A percentile compares a stretch with the other conserved stretches of the same genome.
These are phyloP conservation scores for Leptopterna dolabrata DNA, from an alignment of 2,888 invertebrate genomes.

Conservation along the genomic window DNA sequence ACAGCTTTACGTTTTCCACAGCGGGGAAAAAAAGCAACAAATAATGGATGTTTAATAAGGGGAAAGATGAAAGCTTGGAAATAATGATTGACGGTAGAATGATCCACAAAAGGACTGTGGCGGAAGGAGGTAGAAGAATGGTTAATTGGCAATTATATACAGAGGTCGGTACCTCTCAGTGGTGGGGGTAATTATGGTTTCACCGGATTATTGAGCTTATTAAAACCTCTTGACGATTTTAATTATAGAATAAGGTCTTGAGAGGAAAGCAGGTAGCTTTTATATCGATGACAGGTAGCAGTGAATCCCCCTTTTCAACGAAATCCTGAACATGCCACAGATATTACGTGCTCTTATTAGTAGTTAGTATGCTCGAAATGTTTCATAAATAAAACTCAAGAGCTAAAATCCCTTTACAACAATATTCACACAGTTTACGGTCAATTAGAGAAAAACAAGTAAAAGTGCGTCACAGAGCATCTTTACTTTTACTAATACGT, in stretches of 20 bases:
- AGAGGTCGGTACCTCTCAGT: background rate
- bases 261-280: no score
- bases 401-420: no score
- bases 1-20: background rate
- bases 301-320: no score
- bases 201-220: constrained; percentile 33
- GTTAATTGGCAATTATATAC: constrained; percentile 49
- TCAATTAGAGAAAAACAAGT: no score
- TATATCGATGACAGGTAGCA: no score
- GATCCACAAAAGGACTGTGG: background rate
- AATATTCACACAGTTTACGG: no score
- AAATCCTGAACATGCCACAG: no score
- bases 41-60: background rate
- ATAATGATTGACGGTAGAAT: background rate
- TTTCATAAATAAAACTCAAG: no score
- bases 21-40: background rate
- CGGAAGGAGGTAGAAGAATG: background rate
- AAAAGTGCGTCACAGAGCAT: no score
- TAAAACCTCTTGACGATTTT: constrained; percentile 9
- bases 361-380: no score
- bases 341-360: no score
- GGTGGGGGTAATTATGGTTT: constrained; percentile 2
- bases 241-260: background rate
- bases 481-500: no score
- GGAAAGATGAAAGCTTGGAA: background rate